Conservation (phyloP, 1,140 invertebrate species). For the Diachasmimorpha longicaudata region DNA sequence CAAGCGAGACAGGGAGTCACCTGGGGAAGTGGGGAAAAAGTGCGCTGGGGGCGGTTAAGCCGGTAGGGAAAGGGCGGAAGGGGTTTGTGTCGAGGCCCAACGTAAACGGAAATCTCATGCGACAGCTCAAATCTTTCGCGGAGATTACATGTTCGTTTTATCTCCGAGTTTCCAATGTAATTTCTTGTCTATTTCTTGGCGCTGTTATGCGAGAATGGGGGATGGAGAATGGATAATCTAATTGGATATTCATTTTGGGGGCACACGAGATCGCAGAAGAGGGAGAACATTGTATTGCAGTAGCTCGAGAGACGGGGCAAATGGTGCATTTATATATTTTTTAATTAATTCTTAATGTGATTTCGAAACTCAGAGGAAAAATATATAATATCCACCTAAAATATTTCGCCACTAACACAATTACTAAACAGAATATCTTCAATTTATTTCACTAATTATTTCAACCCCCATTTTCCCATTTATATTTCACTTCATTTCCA, state of each 20-base stretch:
- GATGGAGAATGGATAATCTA: not conserved
- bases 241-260: not conserved
- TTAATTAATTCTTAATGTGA: no score
- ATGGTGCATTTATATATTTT: no score
- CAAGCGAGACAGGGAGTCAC: slow-evolving; percentile 1
- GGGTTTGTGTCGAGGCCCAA: not conserved
- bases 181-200: not conserved
- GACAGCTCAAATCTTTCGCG: slow-evolving; percentile 40
- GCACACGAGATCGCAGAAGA: not conserved
- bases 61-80: not conserved
- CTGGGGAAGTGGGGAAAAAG: not conserved
- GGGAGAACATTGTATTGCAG: not conserved
- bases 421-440: no score
- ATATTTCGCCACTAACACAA: no score
- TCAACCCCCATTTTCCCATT: not conserved
- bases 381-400: no score
- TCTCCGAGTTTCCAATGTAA: not conserved
- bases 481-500: not conserved
- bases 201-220: not conserved
- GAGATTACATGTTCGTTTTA: slow-evolving; percentile 31
- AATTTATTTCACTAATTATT: not conserved
- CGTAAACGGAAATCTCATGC: slow-evolving; percentile 33
- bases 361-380: no score
- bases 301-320: no score
- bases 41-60: not conserved